Conservation (phyloP, 2,113 vertebrate species). For the Rhinolophus sinicus region DNA sequence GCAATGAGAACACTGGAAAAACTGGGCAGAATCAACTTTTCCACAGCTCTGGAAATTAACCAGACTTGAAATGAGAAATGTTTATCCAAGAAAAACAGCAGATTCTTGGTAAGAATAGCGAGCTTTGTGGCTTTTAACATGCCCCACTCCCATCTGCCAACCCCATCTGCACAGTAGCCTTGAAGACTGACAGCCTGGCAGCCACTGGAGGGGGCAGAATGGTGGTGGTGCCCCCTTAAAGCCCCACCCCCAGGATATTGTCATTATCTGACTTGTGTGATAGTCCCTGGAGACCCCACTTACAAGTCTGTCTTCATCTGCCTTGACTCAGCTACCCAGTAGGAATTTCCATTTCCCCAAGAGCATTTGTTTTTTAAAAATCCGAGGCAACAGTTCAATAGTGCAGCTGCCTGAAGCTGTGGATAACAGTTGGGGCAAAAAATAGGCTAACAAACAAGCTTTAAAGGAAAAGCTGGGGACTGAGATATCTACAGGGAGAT, state of each 20-base stretch:
- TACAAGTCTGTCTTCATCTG: neutral
- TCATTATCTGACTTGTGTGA: neutral
- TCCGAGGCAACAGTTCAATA: rapidly evolving
- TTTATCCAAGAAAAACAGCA: neutral
- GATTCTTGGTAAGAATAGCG: neutral
- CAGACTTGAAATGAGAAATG: neutral
- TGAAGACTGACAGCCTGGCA: neutral
- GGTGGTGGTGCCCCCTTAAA: neutral
- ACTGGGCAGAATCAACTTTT: neutral
- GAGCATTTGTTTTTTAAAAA: neutral
- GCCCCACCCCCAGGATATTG: neutral
- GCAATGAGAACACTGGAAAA: neutral
- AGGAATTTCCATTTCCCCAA: neutral
- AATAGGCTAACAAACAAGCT: no score
- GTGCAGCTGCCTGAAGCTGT: neutral
- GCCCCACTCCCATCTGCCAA: neutral
- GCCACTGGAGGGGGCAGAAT: no score
- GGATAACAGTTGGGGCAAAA: neutral
- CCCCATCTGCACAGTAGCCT: neutral
- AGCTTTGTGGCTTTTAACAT: neutral
- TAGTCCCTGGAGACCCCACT: rapidly evolving
- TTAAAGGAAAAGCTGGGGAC: neutral
- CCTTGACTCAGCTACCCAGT: neutral
- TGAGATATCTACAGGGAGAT: rapidly evolving
- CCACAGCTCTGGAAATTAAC: neutral